Conservation (phyloP, 2,797 vertebrate genomes). For the Momotus momota region DNA sequence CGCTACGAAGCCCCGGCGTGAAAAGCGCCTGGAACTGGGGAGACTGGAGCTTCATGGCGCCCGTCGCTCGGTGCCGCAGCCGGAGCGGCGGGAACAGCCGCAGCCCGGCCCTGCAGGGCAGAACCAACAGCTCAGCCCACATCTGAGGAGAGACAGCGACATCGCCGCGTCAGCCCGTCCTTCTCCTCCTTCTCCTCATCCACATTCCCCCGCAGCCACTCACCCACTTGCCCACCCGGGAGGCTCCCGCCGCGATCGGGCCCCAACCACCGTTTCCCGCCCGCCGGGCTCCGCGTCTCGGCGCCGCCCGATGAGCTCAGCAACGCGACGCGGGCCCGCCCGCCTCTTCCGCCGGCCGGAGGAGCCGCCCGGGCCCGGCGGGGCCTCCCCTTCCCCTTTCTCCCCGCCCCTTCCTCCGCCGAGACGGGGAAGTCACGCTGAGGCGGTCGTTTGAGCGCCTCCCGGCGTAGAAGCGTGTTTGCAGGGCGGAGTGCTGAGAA, state of each 20-base stretch:
- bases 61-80: background rate
- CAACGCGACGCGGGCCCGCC: background rate
- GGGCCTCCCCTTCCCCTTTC: too few relatives aligned
- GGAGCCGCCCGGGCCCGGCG: background rate
- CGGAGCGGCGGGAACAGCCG: background rate
- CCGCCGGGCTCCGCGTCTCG: too few relatives aligned
- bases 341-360: background rate
- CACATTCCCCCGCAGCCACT: background rate
- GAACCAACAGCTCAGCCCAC: conserved; percentile 39
- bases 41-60: conserved; percentile 88
- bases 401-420: too few relatives aligned
- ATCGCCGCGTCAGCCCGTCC: background rate
- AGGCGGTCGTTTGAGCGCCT: too few relatives aligned
- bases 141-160: conserved; percentile 23
- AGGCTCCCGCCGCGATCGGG: background rate
- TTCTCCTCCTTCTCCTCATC: background rate
- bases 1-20: conserved; percentile 87
- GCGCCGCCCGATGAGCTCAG: background rate
- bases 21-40: conserved; percentile 90
- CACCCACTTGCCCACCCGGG: background rate
- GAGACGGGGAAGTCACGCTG: too few relatives aligned
- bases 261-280: accelerated
- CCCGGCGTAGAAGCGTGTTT: too few relatives aligned
- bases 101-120: conserved; percentile 15
- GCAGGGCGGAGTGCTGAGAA: background rate